Evolutionary conservation across 92 coral and sea anemone genomes (phyloP).

Genomic region (Nematostella vectensis): DNA sequence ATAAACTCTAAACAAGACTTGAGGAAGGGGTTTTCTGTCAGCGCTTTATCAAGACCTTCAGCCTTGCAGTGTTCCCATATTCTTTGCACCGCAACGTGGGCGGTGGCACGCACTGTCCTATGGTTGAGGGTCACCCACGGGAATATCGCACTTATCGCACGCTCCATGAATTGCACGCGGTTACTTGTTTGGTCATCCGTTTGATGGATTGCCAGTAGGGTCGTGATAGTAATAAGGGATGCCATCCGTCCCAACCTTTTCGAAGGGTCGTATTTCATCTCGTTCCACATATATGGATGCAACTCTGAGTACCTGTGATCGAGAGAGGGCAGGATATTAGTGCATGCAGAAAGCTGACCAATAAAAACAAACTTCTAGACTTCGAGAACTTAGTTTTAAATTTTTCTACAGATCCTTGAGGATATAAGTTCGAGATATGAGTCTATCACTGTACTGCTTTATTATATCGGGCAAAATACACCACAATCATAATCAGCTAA

Average conservation of each 20-base stretch:
- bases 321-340: too few relatives aligned
- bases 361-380: too few relatives aligned
- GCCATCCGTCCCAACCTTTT: constrained; percentile 51
- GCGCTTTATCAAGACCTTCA: constrained; percentile 30
- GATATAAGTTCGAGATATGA: too few relatives aligned
- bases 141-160: constrained; percentile 48
- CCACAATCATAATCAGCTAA: too few relatives aligned
- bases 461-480: too few relatives aligned
- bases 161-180: constrained; percentile 48
- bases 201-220: constrained; percentile 45
- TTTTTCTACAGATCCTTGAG: too few relatives aligned
- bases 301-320: constrained; percentile 43
- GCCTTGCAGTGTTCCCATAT: constrained; percentile 57
- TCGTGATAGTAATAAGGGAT: constrained; percentile 54
- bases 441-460: too few relatives aligned
- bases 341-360: too few relatives aligned
- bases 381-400: too few relatives aligned
- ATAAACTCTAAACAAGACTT: constrained; percentile 61
- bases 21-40: constrained; percentile 36
- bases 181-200: constrained; percentile 26
- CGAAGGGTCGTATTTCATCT: constrained; percentile 37
- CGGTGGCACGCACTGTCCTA: constrained; percentile 25
- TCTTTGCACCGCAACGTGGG: constrained; percentile 54
- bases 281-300: constrained; percentile 54
- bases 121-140: constrained; percentile 75